Conservation (phyloP, 2,888 invertebrate genomes). For the Coremacera marginata region DNA sequence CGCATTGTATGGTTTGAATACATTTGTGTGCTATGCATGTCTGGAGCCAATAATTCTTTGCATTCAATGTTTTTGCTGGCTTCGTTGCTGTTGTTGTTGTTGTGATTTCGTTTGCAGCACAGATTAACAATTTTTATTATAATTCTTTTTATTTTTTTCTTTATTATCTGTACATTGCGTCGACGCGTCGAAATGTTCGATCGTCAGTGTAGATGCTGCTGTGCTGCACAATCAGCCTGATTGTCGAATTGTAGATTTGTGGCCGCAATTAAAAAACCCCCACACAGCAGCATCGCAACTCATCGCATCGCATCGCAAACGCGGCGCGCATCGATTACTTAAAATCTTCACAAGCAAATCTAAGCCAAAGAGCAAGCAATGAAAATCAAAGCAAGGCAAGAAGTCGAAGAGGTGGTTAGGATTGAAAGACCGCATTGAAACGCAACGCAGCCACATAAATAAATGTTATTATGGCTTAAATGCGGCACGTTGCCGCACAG, state of each 20-base stretch:
- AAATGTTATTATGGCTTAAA: slow-evolving; percentile 40
- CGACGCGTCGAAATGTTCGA: background rate
- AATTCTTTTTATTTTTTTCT: background rate
- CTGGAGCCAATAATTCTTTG: slow-evolving; percentile 63
- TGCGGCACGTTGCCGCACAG: slow-evolving; percentile 29
- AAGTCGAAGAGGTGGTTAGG: background rate
- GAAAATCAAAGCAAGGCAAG: background rate
- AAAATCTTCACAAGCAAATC: slow-evolving; percentile 1
- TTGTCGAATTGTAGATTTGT: slow-evolving; percentile 42
- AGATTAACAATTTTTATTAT: background rate
- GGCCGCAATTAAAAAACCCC: slow-evolving; percentile 58
- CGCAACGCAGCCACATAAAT: slow-evolving; percentile 32
- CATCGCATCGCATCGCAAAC: slow-evolving; percentile 40
- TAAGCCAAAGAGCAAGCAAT: background rate
- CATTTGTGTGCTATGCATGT: slow-evolving; percentile 55
- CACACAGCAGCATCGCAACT: slow-evolving; percentile 37
- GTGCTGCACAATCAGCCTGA: slow-evolving; percentile 50
- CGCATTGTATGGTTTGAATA: slow-evolving; percentile 28
- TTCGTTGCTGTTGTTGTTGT: background rate
- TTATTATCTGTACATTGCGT: background rate
- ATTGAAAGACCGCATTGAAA: background rate
- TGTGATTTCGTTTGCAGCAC: background rate
- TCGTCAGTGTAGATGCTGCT: slow-evolving; percentile 36
- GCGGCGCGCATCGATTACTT: slow-evolving; percentile 1
- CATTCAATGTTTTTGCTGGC: background rate